A percentile compares a stretch with the other conserved stretches of the same genome.
Conservation (phyloP, 2,888 invertebrate genomes). For the Drosophila vallismaia region DNA sequence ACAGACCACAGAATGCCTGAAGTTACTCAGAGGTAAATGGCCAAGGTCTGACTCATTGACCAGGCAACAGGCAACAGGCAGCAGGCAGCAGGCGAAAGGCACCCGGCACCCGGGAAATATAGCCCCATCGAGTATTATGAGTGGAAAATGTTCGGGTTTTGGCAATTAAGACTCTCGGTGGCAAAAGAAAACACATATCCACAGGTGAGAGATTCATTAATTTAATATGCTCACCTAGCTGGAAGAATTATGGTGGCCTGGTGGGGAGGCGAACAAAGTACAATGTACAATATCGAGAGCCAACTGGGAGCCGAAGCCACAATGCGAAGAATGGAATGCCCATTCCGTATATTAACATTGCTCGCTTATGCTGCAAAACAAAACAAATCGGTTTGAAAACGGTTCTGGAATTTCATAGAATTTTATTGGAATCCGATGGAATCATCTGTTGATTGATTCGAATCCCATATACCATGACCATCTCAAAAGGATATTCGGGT, state of each 20-base stretch:
- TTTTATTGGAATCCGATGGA: conserved; percentile 54
- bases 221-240: conserved; percentile 49
- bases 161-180: conserved; percentile 66
- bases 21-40: conserved; percentile 44
- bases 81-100: conserved; percentile 27
- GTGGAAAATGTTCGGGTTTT: conserved; percentile 29
- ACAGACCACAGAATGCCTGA: conserved; percentile 33
- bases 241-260: conserved; percentile 18
- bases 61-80: conserved; percentile 27
- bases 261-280: conserved; percentile 59
- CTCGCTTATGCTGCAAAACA: conserved; percentile 26
- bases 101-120: conserved; percentile 21
- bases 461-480: conserved; percentile 20
- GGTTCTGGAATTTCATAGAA: conserved; percentile 17
- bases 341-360: conserved; percentile 17
- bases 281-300: conserved; percentile 46
- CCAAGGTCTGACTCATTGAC: conserved; percentile 52
- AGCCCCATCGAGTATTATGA: conserved; percentile 28
- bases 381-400: conserved; percentile 51
- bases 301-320: conserved; percentile 34
- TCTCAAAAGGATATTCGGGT: conserved; percentile 13
- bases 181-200: conserved; percentile 54
- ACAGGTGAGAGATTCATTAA: conserved; percentile 72
- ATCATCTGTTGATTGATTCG: conserved; percentile 21
- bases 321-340: conserved; percentile 51